phyloP scores from a whole-genome alignment of 2,888 invertebrate genomes.

The Coenonympha glycerion region DNA sequence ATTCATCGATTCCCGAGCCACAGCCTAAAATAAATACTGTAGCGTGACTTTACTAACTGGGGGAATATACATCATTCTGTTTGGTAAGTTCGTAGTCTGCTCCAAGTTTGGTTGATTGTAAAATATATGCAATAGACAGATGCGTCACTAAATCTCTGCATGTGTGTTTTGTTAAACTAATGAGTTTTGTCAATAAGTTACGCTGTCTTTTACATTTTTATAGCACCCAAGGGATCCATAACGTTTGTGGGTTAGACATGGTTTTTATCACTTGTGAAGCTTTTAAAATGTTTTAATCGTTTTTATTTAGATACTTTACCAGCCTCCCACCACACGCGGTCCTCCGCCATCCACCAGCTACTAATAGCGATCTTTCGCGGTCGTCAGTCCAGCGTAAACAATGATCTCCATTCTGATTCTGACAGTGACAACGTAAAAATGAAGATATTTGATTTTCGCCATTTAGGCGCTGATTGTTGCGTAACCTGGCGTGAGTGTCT shows the following conservation, averaged over 20 bases:
- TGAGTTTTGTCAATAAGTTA: conserved; percentile 68
- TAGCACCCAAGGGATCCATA: conserved; percentile 54
- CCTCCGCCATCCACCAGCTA: too few species aligned
- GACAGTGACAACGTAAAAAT: too few species aligned
- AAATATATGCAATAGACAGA: conserved; percentile 57
- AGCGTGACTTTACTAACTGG: conserved; percentile 41
- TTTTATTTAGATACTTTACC: too few species aligned
- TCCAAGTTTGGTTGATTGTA: conserved; percentile 42
- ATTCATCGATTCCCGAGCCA: conserved; percentile 35
- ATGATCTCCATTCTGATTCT: too few species aligned
- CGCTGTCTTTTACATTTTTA: conserved; percentile 47
- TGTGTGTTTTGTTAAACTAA: conserved; percentile 72
- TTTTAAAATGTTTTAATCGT: background rate
- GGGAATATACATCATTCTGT: conserved; percentile 41
- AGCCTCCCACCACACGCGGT: too few species aligned
- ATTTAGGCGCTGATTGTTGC: too few species aligned
- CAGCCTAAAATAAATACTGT: conserved; percentile 51
- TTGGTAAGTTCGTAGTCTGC: conserved; percentile 43
- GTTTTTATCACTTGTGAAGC: conserved; percentile 33
- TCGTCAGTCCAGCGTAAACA: too few species aligned
- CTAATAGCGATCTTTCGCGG: too few species aligned
- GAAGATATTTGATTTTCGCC: too few species aligned
- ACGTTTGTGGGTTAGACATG: conserved; percentile 51
- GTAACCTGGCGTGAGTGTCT: too few species aligned
- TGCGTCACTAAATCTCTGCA: conserved; percentile 55